Evolutionary conservation across 2,797 vertebrate genomes (phyloP).

Genomic region (Oceanodroma leucorhoa): DNA sequence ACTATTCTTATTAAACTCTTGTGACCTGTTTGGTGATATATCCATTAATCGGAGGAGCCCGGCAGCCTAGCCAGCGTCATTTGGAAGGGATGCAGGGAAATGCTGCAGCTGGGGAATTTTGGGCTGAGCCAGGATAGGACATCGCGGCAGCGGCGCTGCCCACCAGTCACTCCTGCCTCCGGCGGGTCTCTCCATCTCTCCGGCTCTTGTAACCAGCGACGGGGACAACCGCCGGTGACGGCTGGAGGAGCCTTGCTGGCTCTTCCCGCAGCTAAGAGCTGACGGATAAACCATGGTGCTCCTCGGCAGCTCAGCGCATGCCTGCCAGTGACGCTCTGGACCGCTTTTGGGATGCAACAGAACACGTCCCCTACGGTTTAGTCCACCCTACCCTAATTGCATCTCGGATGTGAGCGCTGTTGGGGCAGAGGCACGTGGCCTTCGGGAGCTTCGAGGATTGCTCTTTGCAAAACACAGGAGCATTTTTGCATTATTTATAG

Average conservation of each 20-base stretch:
- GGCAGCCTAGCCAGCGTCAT: rapidly evolving
- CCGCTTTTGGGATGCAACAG: not conserved
- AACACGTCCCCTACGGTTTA: rapidly evolving
- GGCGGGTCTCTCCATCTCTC: not conserved
- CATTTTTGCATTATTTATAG: not conserved
- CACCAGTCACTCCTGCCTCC: not conserved
- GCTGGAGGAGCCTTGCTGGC: not conserved
- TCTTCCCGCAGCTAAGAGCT: not conserved
- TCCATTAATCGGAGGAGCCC: rapidly evolving
- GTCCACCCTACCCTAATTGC: not conserved
- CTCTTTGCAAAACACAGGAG: not conserved
- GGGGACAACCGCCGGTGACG: rapidly evolving
- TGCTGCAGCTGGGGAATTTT: rapidly evolving
- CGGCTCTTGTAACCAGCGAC: rapidly evolving
- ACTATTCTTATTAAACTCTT: rapidly evolving
- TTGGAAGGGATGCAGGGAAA: not conserved
- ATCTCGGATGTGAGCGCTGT: not conserved
- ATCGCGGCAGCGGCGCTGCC: no score
- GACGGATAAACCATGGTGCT: not conserved
- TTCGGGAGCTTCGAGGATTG: not conserved
- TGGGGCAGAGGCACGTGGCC: not conserved
- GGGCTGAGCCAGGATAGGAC: not conserved
- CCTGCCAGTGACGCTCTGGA: not conserved
- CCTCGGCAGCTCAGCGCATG: no score
- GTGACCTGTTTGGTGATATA: not conserved